Evolutionary conservation across 92 coral and sea anemone genomes (phyloP).

Genomic region (Phenganax subtilis): DNA sequence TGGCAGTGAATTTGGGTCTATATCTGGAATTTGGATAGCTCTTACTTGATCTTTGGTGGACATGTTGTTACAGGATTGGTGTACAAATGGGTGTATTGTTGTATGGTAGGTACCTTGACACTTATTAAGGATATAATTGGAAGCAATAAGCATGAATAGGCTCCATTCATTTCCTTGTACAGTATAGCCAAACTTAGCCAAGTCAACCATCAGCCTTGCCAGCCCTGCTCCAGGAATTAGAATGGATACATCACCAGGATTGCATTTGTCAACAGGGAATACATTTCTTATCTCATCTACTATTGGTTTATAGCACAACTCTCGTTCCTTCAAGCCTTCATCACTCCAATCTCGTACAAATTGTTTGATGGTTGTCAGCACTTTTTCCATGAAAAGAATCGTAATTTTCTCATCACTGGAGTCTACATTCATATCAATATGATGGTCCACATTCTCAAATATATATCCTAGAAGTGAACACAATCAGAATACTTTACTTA

Average conservation of each 20-base stretch:
- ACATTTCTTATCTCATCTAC: constrained; percentile 67
- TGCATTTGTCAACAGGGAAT: constrained; percentile 67
- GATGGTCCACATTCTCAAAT: constrained; percentile 76
- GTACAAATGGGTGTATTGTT: constrained; percentile 83
- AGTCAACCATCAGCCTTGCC: constrained; percentile 84
- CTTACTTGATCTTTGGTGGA: constrained; percentile 70
- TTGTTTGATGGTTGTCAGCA: constrained; percentile 77
- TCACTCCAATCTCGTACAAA: constrained; percentile 99
- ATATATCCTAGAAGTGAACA: constrained; percentile 34
- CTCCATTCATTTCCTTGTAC: constrained; percentile 99
- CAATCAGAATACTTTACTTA: not conserved
- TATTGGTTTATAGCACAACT: constrained; percentile 83
- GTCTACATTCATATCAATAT: constrained; percentile 3
- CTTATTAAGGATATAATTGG: constrained; percentile 90
- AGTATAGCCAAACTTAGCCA: constrained; percentile 77
- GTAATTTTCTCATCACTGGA: constrained; percentile 44
- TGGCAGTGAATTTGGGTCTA: constrained; percentile 74
- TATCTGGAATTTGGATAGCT: constrained; percentile 79
- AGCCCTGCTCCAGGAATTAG: constrained; percentile 97
- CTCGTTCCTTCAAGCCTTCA: constrained; percentile 81
- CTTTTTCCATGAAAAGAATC: constrained; percentile 91
- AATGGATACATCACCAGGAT: constrained; percentile 57
- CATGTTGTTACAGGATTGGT: constrained; percentile 80
- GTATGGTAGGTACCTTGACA: constrained; percentile 62
- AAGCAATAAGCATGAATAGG: constrained; percentile 90